phyloP scores from a whole-genome alignment of 2,888 invertebrate species.

The Volucella bombylans region DNA sequence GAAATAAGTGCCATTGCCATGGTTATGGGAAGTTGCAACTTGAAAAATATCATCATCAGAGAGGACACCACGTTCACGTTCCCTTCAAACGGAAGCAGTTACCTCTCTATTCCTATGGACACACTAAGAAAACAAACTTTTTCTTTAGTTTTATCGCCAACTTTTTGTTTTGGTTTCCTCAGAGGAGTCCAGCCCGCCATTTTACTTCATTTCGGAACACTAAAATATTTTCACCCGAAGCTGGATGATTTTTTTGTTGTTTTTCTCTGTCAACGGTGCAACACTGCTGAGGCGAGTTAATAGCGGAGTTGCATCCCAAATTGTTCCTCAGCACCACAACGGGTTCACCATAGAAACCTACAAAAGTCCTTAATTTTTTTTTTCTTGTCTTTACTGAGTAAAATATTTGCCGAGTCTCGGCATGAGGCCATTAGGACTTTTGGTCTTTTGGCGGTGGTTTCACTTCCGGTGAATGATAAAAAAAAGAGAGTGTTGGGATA shows the following conservation, averaged over 20 bases:
- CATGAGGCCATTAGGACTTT: slow-evolving; percentile 72
- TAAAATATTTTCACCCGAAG: slow-evolving; percentile 68
- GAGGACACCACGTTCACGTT: slow-evolving; percentile 57
- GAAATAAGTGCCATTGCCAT: slow-evolving; percentile 41
- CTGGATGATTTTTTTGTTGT: slow-evolving; percentile 20
- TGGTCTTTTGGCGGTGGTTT: slow-evolving; percentile 63
- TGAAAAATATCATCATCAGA: slow-evolving; percentile 61
- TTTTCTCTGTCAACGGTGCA: slow-evolving; percentile 6
- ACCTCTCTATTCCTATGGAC: slow-evolving; percentile 19
- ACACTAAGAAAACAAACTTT: slow-evolving; percentile 55
- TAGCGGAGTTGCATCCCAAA: slow-evolving; percentile 70
- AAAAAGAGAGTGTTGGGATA: slow-evolving; percentile 4
- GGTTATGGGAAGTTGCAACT: slow-evolving; percentile 60
- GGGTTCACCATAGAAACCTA: slow-evolving; percentile 66
- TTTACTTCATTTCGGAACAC: slow-evolving; percentile 69
- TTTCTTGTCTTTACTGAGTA: slow-evolving; percentile 38
- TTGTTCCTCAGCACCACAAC: slow-evolving; percentile 41
- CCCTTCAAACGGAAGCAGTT: slow-evolving; percentile 56
- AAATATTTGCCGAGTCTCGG: slow-evolving; percentile 73
- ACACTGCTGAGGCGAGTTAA: slow-evolving; percentile 66
- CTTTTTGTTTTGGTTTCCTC: slow-evolving; percentile 43
- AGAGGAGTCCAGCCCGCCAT: slow-evolving; percentile 51
- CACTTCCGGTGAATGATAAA: slow-evolving; percentile 43
- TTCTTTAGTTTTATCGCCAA: slow-evolving; percentile 68
- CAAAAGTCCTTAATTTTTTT: slow-evolving; percentile 64